These are phyloP conservation scores for Leptogaster cylindrica DNA, from an alignment of 2,888 invertebrate genomes.

Conservation along the genomic window DNA sequence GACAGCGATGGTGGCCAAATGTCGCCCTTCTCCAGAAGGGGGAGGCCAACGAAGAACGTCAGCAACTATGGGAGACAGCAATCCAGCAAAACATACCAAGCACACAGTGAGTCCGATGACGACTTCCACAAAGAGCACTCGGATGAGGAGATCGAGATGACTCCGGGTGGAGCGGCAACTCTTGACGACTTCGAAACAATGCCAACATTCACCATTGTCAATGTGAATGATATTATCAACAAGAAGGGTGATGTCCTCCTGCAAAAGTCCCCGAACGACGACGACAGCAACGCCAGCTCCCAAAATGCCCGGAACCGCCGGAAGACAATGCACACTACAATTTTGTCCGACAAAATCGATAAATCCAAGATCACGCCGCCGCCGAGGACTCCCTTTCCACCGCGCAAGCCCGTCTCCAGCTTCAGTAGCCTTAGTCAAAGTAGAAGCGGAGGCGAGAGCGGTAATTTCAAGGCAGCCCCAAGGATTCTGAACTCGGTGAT, in stretches of 20 bases:
- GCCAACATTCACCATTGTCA: constrained; percentile 62
- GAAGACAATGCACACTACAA: constrained; percentile 51
- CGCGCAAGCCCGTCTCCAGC: neutral
- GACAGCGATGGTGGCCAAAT: constrained; percentile 37
- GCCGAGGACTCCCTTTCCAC: constrained; percentile 43
- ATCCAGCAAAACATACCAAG: neutral
- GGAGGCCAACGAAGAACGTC: neutral
- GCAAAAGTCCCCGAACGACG: neutral
- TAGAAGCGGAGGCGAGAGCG: neutral
- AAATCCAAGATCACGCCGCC: constrained; percentile 47
- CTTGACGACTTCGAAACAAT: constrained; percentile 56
- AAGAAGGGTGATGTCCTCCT: constrained; percentile 51
- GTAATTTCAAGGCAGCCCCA: constrained; percentile 55
- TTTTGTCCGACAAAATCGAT: constrained; percentile 51
- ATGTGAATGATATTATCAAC: constrained; percentile 61
- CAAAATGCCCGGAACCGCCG: constrained; percentile 47
- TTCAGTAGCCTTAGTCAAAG: constrained; percentile 40
- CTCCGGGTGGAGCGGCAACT: constrained; percentile 48
- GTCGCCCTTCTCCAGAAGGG: constrained; percentile 1
- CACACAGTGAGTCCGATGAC: neutral
- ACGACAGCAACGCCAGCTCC: constrained; percentile 3
- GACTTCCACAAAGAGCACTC: neutral
- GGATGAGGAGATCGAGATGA: constrained; percentile 2
- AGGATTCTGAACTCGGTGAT: constrained; percentile 59
- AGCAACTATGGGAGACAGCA: neutral